Conservation (phyloP, 1,140 invertebrate genomes). For the Cyclina sinensis region DNA sequence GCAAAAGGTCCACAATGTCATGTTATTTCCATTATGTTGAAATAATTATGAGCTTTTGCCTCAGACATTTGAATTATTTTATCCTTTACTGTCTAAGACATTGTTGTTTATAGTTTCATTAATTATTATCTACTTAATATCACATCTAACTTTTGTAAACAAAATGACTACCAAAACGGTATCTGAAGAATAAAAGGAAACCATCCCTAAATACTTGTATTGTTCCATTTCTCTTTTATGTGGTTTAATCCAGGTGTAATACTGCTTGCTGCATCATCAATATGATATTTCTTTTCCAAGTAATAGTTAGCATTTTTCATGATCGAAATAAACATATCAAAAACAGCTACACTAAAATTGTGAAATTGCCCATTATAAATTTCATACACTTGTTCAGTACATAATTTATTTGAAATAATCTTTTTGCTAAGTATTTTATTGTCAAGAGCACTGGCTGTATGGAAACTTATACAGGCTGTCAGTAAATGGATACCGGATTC, state of each 20-base stretch:
- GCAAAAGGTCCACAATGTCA: no score
- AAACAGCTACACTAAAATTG: not conserved
- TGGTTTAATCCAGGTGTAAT: not conserved
- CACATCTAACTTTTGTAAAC: no score
- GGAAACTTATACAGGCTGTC: not conserved
- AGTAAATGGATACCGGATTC: not conserved
- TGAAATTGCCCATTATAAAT: conserved; percentile 24
- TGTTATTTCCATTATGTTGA: no score
- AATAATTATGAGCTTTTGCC: no score
- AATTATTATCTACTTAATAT: no score
- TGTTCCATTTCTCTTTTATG: not conserved
- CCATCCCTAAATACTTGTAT: no score
- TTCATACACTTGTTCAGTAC: not conserved
- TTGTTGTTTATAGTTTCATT: no score
- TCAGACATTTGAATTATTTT: no score
- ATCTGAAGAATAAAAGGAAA: no score
- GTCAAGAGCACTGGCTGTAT: not conserved
- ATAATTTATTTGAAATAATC: conserved; percentile 24
- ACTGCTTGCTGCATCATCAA: not conserved
- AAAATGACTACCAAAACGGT: no score
- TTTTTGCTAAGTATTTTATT: conserved; percentile 12
- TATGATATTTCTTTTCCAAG: not conserved
- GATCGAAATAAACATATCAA: conserved; percentile 19
- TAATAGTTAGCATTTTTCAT: not conserved
- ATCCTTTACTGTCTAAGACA: no score